Base-by-base conservation (phyloP, 1,140 invertebrate genomes). In the Pseudoatta argentina region DNA sequence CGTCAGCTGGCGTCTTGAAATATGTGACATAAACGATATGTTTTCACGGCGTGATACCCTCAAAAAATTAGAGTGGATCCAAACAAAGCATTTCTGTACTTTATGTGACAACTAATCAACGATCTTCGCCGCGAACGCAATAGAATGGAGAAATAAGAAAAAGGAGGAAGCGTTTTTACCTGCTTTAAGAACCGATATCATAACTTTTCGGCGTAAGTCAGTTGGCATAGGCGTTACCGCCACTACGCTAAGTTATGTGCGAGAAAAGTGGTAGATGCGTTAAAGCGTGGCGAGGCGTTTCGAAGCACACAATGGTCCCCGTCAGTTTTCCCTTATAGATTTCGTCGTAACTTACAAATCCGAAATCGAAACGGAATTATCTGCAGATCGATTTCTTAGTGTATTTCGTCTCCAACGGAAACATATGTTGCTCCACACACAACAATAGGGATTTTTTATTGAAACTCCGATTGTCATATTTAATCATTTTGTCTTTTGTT, bases 51-150 rank as follows among this genome's bases (percentile, higher is more conserved):
- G 21, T 51, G 18, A 64, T 67, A 44, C 12, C 34, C 57, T 82
- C 27, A 73, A 85, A 88, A 93, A 93, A 92, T 91, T 89, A 76
- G 85, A 89, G 71, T 44, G 48, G 76, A 72, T 76, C 86, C 89
- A 87, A 92, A 91, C 89, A 92, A 89, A 87, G 88, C 85, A 79
- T 91, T 91, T 89, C 72, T 21, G 71, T 94, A 61, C 73, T 94
- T 94, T 94, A 94, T 94, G 93, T 94, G 93, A 93, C 93, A 93
- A 88, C 82, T 91, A 92, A 93, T 93, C 91, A 87, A n/a, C 71
- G 85, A 73, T 69, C 83, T 72, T 39, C 59, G 27, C 66, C 59
- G 77, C 18, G 81, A 78, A 81, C 71, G 77, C 63, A 51, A 59
- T 30, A 18, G 30, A 64, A 64, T 48, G 53, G 24, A 27, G 30